Evolutionary conservation across 1,140 invertebrate genomes (phyloP).

Genomic region (Atta cephalotes): DNA sequence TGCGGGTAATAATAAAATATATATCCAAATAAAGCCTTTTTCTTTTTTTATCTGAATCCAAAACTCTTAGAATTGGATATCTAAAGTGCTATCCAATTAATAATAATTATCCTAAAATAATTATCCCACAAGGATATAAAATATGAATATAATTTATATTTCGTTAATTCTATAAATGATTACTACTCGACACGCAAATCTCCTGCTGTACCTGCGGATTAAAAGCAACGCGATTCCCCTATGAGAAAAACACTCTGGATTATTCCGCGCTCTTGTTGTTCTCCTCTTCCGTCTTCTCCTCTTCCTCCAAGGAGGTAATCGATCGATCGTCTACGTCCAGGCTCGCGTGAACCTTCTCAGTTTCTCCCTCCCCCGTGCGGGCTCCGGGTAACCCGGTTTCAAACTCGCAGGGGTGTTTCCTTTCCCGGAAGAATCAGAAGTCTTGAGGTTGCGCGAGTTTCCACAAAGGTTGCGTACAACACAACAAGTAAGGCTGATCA

Average conservation of each 20-base stretch:
- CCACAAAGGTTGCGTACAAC: neutral
- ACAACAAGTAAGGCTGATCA: neutral
- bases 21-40: neutral
- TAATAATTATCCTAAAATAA: no score
- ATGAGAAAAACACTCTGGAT: constrained; percentile 36
- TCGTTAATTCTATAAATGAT: neutral
- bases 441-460: constrained; percentile 11
- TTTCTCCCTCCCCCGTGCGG: constrained; percentile 6
- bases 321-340: constrained; percentile 48
- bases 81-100: neutral
- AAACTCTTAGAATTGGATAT: neutral
- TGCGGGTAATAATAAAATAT: constrained; percentile 5
- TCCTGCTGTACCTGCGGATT: constrained; percentile 22
- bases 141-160: neutral
- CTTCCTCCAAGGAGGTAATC: constrained; percentile 23
- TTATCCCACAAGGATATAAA: neutral
- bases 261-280: constrained; percentile 35
- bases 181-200: neutral
- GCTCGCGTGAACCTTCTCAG: constrained; percentile 43
- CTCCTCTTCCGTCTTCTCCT: neutral
- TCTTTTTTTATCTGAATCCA: neutral
- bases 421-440: constrained; percentile 3
- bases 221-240: neutral
- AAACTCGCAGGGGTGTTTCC: constrained; percentile 22
- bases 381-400: constrained; percentile 34